Base-by-base conservation (phyloP, 1,140 invertebrate species). In the Mercenaria mercenaria region DNA sequence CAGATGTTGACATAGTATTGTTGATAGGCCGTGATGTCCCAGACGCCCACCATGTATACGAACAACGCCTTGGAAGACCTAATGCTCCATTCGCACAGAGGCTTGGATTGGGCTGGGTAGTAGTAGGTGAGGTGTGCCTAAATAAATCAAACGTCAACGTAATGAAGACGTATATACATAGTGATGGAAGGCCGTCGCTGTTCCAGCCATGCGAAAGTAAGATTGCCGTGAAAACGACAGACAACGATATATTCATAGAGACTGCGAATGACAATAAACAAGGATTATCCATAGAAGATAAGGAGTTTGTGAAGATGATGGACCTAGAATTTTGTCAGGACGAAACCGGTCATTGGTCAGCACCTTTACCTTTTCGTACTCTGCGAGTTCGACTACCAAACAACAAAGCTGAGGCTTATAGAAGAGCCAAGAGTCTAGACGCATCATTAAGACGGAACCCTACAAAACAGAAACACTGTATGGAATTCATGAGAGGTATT, bases 301-400 rank as follows among this genome's bases (percentile, higher is more conserved):
- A 59, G 1, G n/a, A 50, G 89, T 11, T 61, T 79, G 84, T 87
- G 64, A 56, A 90, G 18, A 87, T 89, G 6, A 91, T 91, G 90
- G 56, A 89, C 20, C 29, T 39, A n/a, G 52, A 86, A 18, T 81
- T 89, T 13, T 0, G 11, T 4, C 41, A 67, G 37, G 79, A 69
- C 41, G 0, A 37, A 52, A 50, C 72, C n/a, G 88, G 83, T n/a
- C 89, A 90, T 20, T 90, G 82, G 90, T 34, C 81, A 20, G 82
- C 90, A 0, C 90, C 87, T 15, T 41, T 91, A 43, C 84, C 77
- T 32, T 43, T 82, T 50, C 3, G n/a, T 3, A 13, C 29, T 23
- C 1, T 4, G 13, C 11, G 47, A n/a, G 4, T 13, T 2, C 26
- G 47, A 18, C 29, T 81, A 52, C 79, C 56, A 4, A 81, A 82